A percentile compares a stretch with the other conserved stretches of the same genome.
Conservation (phyloP, 1,140 invertebrate genomes). For the Lepidurus arcticus region DNA sequence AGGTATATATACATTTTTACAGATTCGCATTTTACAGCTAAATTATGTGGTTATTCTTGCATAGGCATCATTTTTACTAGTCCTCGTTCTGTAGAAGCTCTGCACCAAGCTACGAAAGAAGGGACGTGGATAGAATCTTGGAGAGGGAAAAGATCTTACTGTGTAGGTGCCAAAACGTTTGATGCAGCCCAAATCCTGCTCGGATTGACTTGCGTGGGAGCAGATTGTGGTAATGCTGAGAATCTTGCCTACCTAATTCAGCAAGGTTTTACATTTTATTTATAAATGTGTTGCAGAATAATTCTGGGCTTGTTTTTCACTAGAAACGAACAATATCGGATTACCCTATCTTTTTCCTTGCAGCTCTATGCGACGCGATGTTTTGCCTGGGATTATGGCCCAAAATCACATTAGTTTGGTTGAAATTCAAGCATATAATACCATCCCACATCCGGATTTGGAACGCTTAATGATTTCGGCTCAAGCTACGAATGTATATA, state of each 20-base stretch:
- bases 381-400: neutral
- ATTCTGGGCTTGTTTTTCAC: neutral
- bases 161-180: neutral
- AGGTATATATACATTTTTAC: neutral
- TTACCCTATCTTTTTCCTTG: neutral
- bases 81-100: neutral
- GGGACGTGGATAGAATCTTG: neutral
- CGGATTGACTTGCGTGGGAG: neutral
- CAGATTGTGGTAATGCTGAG: neutral
- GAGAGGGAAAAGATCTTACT: neutral
- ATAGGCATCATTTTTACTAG: neutral
- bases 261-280: neutral
- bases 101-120: neutral
- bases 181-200: neutral
- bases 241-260: neutral
- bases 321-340: neutral
- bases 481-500: neutral
- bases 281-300: neutral
- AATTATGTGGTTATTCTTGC: neutral
- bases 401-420: neutral
- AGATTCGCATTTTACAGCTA: neutral
- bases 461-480: neutral
- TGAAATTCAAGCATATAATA: neutral
- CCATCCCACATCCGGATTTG: neutral
- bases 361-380: neutral